Percentiles rank a stretch among this genome's conserved stretches.
These are phyloP conservation scores for Lasioglossum albipes DNA, from an alignment of 1,140 invertebrate species.

Conservation along the genomic window DNA sequence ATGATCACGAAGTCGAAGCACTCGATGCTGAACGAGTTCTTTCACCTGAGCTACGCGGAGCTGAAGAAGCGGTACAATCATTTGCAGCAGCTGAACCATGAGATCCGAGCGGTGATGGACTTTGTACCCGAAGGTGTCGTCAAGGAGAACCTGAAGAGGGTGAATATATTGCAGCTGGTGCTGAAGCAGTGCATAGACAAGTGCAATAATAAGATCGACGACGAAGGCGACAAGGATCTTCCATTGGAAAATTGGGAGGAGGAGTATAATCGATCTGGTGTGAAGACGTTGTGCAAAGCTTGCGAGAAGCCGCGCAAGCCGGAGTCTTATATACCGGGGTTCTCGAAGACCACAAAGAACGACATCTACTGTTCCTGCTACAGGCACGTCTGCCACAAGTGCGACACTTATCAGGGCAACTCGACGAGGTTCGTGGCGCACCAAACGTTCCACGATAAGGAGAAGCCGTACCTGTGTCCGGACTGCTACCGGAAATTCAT, in stretches of 20 bases:
- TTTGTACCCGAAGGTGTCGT: slow-evolving; percentile 39
- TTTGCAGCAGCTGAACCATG: slow-evolving; percentile 48
- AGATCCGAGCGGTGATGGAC: slow-evolving; percentile 53
- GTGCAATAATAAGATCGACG: slow-evolving; percentile 20
- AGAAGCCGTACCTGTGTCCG: slow-evolving; percentile 66
- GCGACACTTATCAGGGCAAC: slow-evolving; percentile 67
- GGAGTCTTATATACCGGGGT: slow-evolving; percentile 66
- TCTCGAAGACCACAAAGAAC: slow-evolving; percentile 61
- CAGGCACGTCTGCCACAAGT: slow-evolving; percentile 71
- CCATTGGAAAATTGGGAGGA: slow-evolving; percentile 44
- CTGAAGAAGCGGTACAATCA: slow-evolving; percentile 59
- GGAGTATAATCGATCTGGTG: not conserved
- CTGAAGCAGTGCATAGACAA: slow-evolving; percentile 44
- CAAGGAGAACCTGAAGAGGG: slow-evolving; percentile 50
- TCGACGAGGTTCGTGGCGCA: slow-evolving; percentile 63
- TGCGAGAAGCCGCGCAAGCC: slow-evolving; percentile 69
- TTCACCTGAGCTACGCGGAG: slow-evolving; percentile 50
- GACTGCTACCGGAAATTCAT: slow-evolving; percentile 68
- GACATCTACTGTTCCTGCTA: slow-evolving; percentile 71
- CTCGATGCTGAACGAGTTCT: slow-evolving; percentile 63
- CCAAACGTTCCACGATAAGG: slow-evolving; percentile 69
- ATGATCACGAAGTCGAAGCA: slow-evolving; percentile 48
- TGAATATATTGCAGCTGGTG: slow-evolving; percentile 51
- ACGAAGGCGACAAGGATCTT: slow-evolving; percentile 8
- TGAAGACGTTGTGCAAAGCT: slow-evolving; percentile 41